These are phyloP conservation scores for Megalops cyprinoides DNA, from an alignment of 2,797 vertebrate species.

Conservation along the genomic window DNA sequence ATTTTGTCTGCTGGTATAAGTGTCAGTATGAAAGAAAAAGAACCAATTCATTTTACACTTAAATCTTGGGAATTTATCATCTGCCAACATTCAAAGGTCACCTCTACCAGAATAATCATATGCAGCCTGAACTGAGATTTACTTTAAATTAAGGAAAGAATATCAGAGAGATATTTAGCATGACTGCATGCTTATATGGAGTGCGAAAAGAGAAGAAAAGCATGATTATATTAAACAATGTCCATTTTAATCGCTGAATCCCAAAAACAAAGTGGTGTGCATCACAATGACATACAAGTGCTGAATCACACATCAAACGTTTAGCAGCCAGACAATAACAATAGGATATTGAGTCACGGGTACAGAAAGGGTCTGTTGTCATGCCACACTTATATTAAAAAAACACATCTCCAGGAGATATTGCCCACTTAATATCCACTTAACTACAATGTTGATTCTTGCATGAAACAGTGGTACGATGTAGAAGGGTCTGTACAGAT, in stretches of 20 bases:
- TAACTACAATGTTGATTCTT: background rate
- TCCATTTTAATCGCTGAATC: conserved; percentile 27
- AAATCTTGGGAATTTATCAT: conserved; percentile 7
- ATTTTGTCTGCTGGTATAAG: no score
- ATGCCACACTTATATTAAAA: conserved; percentile 23
- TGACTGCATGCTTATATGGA: no score
- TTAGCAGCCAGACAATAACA: conserved; percentile 22
- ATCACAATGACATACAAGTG: conserved; percentile 62
- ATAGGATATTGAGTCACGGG: conserved; percentile 20
- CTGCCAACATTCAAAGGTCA: background rate
- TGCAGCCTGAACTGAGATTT: background rate
- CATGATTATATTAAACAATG: conserved; percentile 23
- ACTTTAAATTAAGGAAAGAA: background rate
- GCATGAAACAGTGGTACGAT: background rate
- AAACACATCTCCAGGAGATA: conserved; percentile 3
- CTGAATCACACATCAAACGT: conserved; percentile 59
- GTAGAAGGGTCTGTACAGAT: background rate
- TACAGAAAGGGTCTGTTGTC: background rate
- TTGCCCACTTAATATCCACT: background rate
- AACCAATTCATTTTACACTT: background rate
- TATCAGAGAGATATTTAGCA: no score
- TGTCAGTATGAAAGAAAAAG: no score
- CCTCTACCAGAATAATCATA: background rate
- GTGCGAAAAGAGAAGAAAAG: background rate
- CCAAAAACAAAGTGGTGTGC: conserved; percentile 52